These are phyloP conservation scores for Heliconius ismenius DNA, from an alignment of 2,888 invertebrate genomes.

Conservation along the genomic window DNA sequence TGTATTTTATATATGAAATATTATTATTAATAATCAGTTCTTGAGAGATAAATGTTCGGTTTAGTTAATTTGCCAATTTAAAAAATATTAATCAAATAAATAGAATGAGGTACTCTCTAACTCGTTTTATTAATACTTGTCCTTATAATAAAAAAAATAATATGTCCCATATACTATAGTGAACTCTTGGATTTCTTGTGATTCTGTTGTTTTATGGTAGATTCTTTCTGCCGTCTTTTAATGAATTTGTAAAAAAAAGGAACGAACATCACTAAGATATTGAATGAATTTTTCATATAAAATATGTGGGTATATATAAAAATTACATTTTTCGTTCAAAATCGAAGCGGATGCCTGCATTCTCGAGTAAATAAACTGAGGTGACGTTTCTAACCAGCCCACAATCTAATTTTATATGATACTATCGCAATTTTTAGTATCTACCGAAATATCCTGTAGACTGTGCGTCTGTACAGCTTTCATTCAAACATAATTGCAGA, in stretches of 20 bases:
- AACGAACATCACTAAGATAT: not conserved
- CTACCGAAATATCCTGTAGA: conserved; percentile 34
- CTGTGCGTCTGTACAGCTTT: conserved; percentile 35
- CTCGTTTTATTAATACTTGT: too few species aligned
- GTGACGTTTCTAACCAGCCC: conserved; percentile 34
- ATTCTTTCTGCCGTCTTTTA: too few species aligned
- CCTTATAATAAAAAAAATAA: too few species aligned
- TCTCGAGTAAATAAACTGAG: conserved; percentile 16
- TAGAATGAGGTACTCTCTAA: not conserved
- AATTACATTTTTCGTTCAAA: not conserved
- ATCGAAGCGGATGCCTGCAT: not conserved
- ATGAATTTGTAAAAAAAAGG: too few species aligned
- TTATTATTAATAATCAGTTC: not conserved
- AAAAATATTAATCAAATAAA: not conserved
- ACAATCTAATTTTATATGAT: conserved; percentile 40
- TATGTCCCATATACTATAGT: too few species aligned
- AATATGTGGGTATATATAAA: not conserved
- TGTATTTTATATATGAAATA: not conserved
- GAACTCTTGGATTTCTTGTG: too few species aligned
- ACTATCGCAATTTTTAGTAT: conserved; percentile 39
- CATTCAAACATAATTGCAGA: conserved; percentile 33
- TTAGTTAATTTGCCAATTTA: not conserved
- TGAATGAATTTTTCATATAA: too few species aligned
- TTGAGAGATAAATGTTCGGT: too few species aligned
- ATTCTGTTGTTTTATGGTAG: too few species aligned